Percentiles rank a stretch among this genome's conserved stretches.
phyloP scores from a whole-genome alignment of 2,888 invertebrate genomes.

The Omphaloscelis lunosa region DNA sequence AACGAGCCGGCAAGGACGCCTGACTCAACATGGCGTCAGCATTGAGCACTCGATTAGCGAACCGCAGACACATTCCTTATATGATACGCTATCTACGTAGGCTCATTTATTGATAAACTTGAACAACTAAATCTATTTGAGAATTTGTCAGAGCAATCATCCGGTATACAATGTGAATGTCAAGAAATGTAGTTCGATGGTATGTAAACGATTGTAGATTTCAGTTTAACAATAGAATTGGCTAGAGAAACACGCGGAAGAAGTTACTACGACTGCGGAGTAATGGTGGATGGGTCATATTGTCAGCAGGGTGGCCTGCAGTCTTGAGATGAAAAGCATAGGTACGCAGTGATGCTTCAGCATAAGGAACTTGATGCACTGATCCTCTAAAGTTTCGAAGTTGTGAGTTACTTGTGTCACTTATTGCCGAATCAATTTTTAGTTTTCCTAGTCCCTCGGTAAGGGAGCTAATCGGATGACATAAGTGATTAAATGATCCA shows the following conservation, averaged over 20 bases:
- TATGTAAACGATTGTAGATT: constrained; percentile 57
- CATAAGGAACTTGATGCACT: neutral
- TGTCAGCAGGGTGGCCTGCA: constrained; percentile 22
- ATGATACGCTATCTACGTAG: constrained; percentile 64
- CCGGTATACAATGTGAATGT: constrained; percentile 12
- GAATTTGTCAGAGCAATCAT: constrained; percentile 10
- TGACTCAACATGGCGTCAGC: constrained; percentile 80
- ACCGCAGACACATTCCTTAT: constrained; percentile 74
- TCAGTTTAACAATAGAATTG: constrained; percentile 74
- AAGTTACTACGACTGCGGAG: constrained; percentile 37
- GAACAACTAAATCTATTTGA: constrained; percentile 25
- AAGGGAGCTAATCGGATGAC: neutral
- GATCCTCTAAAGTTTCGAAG: neutral
- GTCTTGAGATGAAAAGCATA: constrained; percentile 22
- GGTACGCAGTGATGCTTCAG: constrained; percentile 4
- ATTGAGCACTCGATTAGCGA: constrained; percentile 62
- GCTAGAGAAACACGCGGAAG: constrained; percentile 72
- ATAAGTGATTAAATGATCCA: too few relatives aligned
- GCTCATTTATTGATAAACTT: constrained; percentile 49
- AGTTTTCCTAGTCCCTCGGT: neutral
- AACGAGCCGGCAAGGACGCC: constrained; percentile 77
- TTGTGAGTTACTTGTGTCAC: neutral
- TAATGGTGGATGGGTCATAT: constrained; percentile 47
- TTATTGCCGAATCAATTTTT: neutral
- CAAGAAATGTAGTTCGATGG: constrained; percentile 39